Conservation (phyloP, 2,797 vertebrate species). For the Carcharodon carcharias region DNA sequence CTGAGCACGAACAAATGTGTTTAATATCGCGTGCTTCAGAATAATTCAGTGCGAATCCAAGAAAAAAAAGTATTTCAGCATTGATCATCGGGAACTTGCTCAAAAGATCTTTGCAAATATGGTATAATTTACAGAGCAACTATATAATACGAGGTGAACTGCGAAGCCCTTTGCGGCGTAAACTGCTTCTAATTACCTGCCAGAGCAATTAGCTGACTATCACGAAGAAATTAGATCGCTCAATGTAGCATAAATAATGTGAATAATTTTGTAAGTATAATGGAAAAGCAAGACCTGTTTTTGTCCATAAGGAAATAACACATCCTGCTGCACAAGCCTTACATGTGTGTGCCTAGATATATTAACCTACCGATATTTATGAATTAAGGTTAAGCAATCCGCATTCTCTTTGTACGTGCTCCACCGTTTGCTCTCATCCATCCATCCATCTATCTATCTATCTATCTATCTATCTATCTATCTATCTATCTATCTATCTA, state of each 20-base stretch:
- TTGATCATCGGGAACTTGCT: slow-evolving; percentile 57
- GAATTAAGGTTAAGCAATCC: slow-evolving; percentile 23
- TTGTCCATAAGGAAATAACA: slow-evolving; percentile 73
- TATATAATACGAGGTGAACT: slow-evolving; percentile 69
- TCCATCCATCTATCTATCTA: background rate
- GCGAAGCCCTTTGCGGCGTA: slow-evolving; percentile 66
- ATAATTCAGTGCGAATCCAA: slow-evolving; percentile 67
- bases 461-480: background rate
- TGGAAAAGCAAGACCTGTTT: slow-evolving; percentile 67
- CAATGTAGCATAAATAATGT: slow-evolving; percentile 80
- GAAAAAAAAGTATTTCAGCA: slow-evolving; percentile 54
- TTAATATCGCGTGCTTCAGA: slow-evolving; percentile 88
- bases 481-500: background rate
- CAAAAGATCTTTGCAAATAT: slow-evolving; percentile 65
- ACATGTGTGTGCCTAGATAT: slow-evolving; percentile 45
- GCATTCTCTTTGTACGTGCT: background rate
- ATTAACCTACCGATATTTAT: slow-evolving; percentile 15
- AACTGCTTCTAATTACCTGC: slow-evolving; percentile 74
- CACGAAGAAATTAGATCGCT: slow-evolving; percentile 78
- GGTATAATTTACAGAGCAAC: slow-evolving; percentile 74
- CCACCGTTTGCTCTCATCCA: background rate
- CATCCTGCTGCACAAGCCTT: slow-evolving; percentile 61
- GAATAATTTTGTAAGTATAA: slow-evolving; percentile 74
- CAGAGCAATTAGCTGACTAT: slow-evolving; percentile 75
- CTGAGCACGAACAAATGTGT: slow-evolving; percentile 91